These are phyloP conservation scores for Tanytarsus gracilentus DNA, from an alignment of 2,888 invertebrate genomes.

Conservation along the genomic window DNA sequence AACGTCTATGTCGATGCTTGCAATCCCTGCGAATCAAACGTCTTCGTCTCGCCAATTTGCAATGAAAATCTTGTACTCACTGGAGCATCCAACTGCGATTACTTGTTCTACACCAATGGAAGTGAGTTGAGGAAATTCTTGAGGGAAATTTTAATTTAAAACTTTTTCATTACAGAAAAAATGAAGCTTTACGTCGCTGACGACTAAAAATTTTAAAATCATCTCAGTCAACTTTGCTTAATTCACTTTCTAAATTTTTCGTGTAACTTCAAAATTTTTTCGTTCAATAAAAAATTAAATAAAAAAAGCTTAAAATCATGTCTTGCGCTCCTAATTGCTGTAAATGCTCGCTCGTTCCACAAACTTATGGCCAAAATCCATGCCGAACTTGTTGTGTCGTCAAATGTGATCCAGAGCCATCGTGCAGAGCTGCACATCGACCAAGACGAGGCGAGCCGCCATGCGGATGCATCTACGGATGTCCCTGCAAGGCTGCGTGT, in stretches of 20 bases:
- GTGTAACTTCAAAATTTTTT: not conserved
- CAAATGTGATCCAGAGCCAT: not conserved
- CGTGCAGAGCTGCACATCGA: not conserved
- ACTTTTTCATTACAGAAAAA: conserved; percentile 1
- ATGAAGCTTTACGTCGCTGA: conserved; percentile 6
- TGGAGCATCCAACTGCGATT: not conserved
- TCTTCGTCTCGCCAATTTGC: conserved; percentile 6
- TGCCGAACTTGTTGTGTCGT: not conserved
- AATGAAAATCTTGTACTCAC: not conserved
- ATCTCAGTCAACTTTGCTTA: not conserved
- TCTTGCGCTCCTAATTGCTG: not conserved
- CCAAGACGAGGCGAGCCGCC: conserved; percentile 14
- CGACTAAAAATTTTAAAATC: not conserved
- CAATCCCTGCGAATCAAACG: not conserved
- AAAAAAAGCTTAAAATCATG: not conserved
- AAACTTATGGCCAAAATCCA: not conserved
- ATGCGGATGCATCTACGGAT: conserved; percentile 20
- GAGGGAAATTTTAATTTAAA: not conserved
- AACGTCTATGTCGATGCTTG: not conserved
- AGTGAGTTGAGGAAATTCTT: not conserved
- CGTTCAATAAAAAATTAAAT: not conserved
- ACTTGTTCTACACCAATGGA: conserved; percentile 5
- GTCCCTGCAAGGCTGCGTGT: conserved; percentile 25
- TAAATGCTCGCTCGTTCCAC: not conserved
- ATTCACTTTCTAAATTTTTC: not conserved